Percentiles rank a stretch among this genome's conserved stretches.
phyloP scores from a whole-genome alignment of 2,113 vertebrate species.

The Narcine bancroftii region DNA sequence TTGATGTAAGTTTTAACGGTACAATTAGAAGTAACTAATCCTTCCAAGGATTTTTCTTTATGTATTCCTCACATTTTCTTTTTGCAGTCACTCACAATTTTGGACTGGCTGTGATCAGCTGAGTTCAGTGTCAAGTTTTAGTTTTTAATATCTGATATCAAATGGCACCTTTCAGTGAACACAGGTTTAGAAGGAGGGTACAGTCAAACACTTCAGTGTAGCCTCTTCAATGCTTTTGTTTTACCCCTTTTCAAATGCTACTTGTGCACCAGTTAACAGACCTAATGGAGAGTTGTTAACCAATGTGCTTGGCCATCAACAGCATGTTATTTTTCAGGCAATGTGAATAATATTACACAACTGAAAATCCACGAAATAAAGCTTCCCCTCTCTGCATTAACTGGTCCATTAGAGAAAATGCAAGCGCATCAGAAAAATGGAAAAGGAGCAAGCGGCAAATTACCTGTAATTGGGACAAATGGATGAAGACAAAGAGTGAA shows the following conservation, averaged over 20 bases:
- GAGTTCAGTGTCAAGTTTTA: no score
- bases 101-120: no score
- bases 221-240: background rate
- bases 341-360: background rate
- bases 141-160: no score
- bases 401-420: conserved; percentile 10
- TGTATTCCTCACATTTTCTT: no score
- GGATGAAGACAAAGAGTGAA: background rate
- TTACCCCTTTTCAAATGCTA: background rate
- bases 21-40: no score
- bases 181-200: background rate
- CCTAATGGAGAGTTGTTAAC: background rate
- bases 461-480: conserved; percentile 28
- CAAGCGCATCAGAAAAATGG: background rate
- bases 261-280: background rate
- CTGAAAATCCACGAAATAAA: background rate
- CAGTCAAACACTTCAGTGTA: background rate
- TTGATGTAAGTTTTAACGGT: no score
- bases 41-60: no score
- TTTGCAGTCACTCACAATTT: no score
- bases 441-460: background rate
- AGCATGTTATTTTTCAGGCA: background rate
- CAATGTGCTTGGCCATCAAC: background rate
- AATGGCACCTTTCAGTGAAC: no score
- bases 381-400: background rate